These are phyloP conservation scores for Ceratothoa steindachneri DNA, from an alignment of 2,888 invertebrate genomes.

Conservation along the genomic window DNA sequence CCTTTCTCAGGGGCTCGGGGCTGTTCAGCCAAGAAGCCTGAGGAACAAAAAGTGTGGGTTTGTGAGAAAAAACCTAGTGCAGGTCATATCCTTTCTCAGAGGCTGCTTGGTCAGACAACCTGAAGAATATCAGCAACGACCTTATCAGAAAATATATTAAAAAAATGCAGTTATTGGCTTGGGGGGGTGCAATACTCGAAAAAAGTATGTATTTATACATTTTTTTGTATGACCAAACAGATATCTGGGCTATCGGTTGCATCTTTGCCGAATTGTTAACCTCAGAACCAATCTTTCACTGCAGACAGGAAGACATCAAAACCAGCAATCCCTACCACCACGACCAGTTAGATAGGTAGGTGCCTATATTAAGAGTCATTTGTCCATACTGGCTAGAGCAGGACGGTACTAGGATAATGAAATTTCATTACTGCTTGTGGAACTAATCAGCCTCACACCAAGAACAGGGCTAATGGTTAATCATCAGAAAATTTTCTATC, in stretches of 20 bases:
- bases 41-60: too few relatives aligned
- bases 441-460: too few relatives aligned
- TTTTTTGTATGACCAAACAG: constrained; percentile 61
- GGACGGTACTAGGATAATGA: neutral
- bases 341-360: constrained; percentile 78
- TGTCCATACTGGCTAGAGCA: neutral
- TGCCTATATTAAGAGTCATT: neutral
- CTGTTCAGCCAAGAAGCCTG: too few relatives aligned
- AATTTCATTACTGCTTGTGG: constrained; percentile 14
- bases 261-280: constrained; percentile 98
- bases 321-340: constrained; percentile 99
- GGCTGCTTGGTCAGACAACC: too few relatives aligned
- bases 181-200: neutral
- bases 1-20: too few relatives aligned
- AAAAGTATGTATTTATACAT: neutral
- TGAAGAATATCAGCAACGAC: too few relatives aligned
- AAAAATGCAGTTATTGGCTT: too few relatives aligned
- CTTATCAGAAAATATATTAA: too few relatives aligned
- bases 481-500: too few relatives aligned
- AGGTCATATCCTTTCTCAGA: too few relatives aligned
- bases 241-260: constrained; percentile 98
- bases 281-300: constrained; percentile 98
- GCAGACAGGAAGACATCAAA: constrained; percentile 98
- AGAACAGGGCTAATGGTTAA: too few relatives aligned
- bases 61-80: too few relatives aligned